Evolutionary conservation across 2,888 invertebrate genomes (phyloP), one percentile per base, ranked within the genome.

Genomic region (Clusia tigrina): DNA sequence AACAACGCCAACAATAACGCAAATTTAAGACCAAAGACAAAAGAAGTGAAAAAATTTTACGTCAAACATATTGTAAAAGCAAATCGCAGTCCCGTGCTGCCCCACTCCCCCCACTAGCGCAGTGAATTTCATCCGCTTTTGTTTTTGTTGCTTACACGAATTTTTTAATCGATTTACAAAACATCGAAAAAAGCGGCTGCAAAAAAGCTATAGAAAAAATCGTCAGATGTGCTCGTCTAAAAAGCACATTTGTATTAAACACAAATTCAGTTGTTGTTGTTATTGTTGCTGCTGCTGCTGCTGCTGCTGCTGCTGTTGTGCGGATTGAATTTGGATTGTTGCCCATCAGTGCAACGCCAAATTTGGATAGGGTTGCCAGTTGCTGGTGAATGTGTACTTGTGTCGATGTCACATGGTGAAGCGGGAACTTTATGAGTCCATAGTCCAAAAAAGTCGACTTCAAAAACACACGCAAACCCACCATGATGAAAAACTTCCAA

Each of bases 41-140:
- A 54, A 20, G 22, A 54, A 25, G 2, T n/a, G 6, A 15, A 42
- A 42, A 10, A 42, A 42, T n/a, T 15, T 15, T 15, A 42, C 42
- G 42, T n/a, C 42, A 42, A 42, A 42, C 42, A 55, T 20, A 53
- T 53, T 53, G 53, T 23, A 53, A 32, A 20, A 54, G 26, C 24
- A 32, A 32, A 32, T 12, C 5, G 32, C 12, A n/a, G n/a, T n/a
- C n/a, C n/a, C n/a, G n/a, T n/a, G n/a, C n/a, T n/a, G n/a, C n/a
- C n/a, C n/a, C n/a, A n/a, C n/a, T n/a, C n/a, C 2, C 42, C n/a
- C n/a, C 42, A 3, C 9, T n/a, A 10, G 6, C n/a, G 42, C n/a
- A 42, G 3, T 15, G 3, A 5, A 3, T 42, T 42, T 15, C 42
- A 42, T 42, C n/a, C n/a, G 2, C 3, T 15, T 42, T 3, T 42